Percentiles rank a stretch among this genome's conserved stretches.
Evolutionary conservation across 2,113 vertebrate species (phyloP).

Genomic region (Xenopus tropicalis): UCB_Xtro_10.0 CM004443.2:165786001-165786500

Average conservation of each 20-base stretch:
- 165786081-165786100: too few relatives aligned
- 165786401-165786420: not conserved
- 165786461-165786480: constrained; percentile 60
- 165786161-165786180: not conserved
- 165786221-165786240: constrained; percentile 5
- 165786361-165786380: constrained; percentile 9
- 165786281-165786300: constrained; percentile 13
- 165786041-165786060: too few relatives aligned
- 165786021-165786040: too few relatives aligned
- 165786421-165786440: constrained; percentile 33
- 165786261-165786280: not conserved
- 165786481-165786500: constrained; percentile 20
- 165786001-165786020: too few relatives aligned
- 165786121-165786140: too few relatives aligned
- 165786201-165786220: not conserved
- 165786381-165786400: constrained; percentile 6
- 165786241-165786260: not conserved
- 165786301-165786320: constrained; percentile 2
- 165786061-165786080: too few relatives aligned
- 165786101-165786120: too few relatives aligned
- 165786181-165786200: not conserved
- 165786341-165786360: constrained; percentile 16
- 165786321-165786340: not conserved
- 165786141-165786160: not conserved
- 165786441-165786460: constrained; percentile 79